Percentiles rank a stretch among this genome's conserved stretches.
These are phyloP conservation scores for Lutjanus argentimaculatus DNA, from an alignment of 2,797 vertebrate genomes.

Conservation along the genomic window DNA sequence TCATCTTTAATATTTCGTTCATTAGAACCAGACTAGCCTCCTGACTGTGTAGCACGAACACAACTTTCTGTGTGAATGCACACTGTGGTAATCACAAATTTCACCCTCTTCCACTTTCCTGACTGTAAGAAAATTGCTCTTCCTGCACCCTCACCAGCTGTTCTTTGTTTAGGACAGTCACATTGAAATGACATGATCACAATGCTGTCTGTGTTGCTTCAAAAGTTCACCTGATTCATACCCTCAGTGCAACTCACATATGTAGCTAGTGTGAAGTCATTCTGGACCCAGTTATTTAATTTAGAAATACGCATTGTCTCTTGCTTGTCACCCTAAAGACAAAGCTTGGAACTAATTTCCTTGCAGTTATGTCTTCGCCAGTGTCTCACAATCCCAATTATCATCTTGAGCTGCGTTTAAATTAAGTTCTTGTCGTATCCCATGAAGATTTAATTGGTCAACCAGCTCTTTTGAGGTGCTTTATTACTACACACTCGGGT, in stretches of 20 bases:
- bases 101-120: background rate
- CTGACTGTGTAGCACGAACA: background rate
- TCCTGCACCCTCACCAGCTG: background rate
- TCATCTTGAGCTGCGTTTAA: background rate
- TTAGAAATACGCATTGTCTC: background rate
- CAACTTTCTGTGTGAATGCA: background rate
- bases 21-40: background rate
- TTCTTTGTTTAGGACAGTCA: background rate
- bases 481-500: background rate
- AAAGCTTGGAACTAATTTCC: background rate
- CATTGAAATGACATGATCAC: background rate
- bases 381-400: background rate
- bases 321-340: background rate
- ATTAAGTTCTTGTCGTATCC: background rate
- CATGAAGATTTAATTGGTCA: conserved; percentile 5
- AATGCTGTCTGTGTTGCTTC: background rate
- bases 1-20: background rate
- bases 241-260: background rate
- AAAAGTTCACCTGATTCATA: background rate
- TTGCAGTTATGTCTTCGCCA: background rate
- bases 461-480: background rate
- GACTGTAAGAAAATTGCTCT: background rate
- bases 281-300: background rate
- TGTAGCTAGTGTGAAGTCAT: background rate
- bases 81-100: background rate